Evolutionary conservation across 2,113 vertebrate genomes (phyloP).

Genomic region (Coregonus clupeaformis): DNA sequence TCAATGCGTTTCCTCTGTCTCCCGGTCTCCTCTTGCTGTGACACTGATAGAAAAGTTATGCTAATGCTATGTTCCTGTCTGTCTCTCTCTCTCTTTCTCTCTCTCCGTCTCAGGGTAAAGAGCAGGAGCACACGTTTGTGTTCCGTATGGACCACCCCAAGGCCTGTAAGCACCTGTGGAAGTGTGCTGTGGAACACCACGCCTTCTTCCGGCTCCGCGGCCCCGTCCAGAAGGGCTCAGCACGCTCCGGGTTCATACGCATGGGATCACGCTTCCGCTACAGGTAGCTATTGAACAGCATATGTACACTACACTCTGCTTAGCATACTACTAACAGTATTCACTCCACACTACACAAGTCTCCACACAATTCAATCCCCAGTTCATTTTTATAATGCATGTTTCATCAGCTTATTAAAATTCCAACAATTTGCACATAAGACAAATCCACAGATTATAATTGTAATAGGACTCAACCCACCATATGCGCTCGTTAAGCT

Average conservation of each 20-base stretch:
- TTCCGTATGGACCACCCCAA: slow-evolving; percentile 97
- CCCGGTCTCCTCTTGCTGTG: background rate
- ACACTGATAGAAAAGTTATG: background rate
- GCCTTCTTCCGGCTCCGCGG: slow-evolving; percentile 95
- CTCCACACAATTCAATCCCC: too few relatives aligned
- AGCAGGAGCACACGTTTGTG: slow-evolving; percentile 98
- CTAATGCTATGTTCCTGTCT: background rate
- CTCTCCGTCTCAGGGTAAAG: slow-evolving; percentile 83
- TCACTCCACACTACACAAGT: too few relatives aligned
- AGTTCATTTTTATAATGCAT: too few relatives aligned
- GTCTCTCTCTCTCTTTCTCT: background rate
- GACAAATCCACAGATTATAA: too few relatives aligned
- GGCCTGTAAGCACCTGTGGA: slow-evolving; percentile 98
- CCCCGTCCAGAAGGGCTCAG: slow-evolving; percentile 86
- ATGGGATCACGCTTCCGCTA: slow-evolving; percentile 97
- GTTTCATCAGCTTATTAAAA: too few relatives aligned
- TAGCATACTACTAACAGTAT: too few relatives aligned
- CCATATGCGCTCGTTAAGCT: background rate
- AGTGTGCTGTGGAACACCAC: slow-evolving; percentile 96
- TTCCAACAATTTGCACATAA: too few relatives aligned
- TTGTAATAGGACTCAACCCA: too few relatives aligned
- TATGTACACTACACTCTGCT: too few relatives aligned
- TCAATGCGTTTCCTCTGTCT: background rate
- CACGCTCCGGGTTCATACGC: slow-evolving; percentile 88
- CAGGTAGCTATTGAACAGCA: slow-evolving; percentile 71